These are phyloP conservation scores for Sicus ferrugineus DNA, from an alignment of 2,888 invertebrate genomes.

Conservation along the genomic window DNA sequence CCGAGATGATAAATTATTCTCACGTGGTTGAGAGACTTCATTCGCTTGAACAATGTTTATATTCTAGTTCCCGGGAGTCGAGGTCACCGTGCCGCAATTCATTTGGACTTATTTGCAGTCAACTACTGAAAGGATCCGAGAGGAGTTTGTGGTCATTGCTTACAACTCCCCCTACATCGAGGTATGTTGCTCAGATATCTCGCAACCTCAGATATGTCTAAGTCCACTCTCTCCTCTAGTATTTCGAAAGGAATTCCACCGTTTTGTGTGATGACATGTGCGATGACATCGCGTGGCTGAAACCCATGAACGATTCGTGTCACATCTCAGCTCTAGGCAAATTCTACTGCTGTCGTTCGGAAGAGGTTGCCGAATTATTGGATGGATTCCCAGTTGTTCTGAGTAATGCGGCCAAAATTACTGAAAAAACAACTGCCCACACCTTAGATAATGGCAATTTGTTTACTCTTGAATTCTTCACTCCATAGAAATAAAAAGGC, in stretches of 20 bases:
- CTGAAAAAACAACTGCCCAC: too few relatives aligned
- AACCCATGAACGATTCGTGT: constrained; percentile 4
- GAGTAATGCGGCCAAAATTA: background rate
- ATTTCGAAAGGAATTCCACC: too few relatives aligned
- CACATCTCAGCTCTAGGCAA: background rate
- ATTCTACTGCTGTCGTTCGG: background rate
- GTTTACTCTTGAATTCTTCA: too few relatives aligned
- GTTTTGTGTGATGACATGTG: constrained; percentile 27
- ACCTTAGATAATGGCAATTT: too few relatives aligned
- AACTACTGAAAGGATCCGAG: background rate
- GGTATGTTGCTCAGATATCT: background rate
- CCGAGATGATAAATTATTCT: background rate
- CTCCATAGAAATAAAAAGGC: too few relatives aligned
- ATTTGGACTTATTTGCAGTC: constrained; percentile 15
- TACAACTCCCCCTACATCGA: constrained; percentile 16
- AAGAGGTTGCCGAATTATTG: constrained; percentile 5
- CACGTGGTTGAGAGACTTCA: background rate
- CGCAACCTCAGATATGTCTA: background rate
- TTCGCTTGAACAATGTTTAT: background rate
- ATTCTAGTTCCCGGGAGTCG: background rate
- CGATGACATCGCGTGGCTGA: constrained; percentile 19
- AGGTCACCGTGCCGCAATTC: constrained; percentile 9
- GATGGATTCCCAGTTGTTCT: constrained; percentile 1
- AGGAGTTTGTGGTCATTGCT: constrained; percentile 19
- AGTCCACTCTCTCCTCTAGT: background rate